phyloP scores from a whole-genome alignment of 1,140 invertebrate species.

The Chionoecetes opilio region DNA sequence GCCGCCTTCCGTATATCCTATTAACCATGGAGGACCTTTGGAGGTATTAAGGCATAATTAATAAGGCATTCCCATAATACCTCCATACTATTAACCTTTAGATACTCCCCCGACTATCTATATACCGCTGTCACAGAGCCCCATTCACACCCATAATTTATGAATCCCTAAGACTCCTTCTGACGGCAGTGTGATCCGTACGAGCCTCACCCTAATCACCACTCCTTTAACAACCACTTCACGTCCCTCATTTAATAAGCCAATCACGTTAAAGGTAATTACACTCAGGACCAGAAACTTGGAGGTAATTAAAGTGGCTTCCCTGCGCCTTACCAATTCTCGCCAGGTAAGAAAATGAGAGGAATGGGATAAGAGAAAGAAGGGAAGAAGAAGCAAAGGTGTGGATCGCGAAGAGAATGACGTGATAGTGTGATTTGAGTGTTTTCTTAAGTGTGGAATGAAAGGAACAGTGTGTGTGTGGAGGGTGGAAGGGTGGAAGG shows the following conservation, averaged over 20 bases:
- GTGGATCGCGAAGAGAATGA: background rate
- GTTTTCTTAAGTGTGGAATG: conserved; percentile 21
- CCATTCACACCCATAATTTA: background rate
- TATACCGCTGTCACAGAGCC: background rate
- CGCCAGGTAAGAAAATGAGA: background rate
- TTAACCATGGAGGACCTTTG: too few relatives aligned
- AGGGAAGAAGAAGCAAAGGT: background rate
- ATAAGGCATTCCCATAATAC: too few relatives aligned
- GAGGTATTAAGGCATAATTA: too few relatives aligned
- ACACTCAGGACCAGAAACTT: background rate
- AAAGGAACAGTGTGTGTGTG: background rate
- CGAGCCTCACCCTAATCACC: conserved; percentile 4
- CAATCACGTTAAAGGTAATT: background rate
- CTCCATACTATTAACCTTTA: background rate
- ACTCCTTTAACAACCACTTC: background rate
- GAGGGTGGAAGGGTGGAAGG: background rate
- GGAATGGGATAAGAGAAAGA: background rate
- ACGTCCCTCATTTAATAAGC: background rate
- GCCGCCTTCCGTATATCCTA: too few relatives aligned
- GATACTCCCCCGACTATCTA: background rate
- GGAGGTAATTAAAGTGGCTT: background rate
- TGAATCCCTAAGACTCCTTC: background rate
- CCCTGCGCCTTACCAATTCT: background rate
- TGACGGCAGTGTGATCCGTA: background rate
- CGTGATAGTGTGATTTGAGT: background rate